Percentiles rank a stretch among this genome's conserved stretches.
Evolutionary conservation across 2,888 invertebrate species (phyloP).

Genomic region (Erebia aethiops): DNA sequence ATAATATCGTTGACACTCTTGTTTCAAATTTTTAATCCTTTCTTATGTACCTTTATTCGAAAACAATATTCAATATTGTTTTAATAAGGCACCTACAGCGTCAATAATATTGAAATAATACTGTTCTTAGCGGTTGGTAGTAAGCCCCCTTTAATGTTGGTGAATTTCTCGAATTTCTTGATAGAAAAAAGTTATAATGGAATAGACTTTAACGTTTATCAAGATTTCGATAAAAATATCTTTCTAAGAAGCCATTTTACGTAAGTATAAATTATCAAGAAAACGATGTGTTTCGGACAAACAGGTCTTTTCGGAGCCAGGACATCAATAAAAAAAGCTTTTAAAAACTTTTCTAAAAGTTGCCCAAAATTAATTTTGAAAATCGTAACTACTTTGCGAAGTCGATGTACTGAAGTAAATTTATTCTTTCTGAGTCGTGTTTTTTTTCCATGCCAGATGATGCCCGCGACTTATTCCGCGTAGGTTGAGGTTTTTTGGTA

Average conservation of each 20-base stretch:
- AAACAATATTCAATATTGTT: no score
- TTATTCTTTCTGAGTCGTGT: background rate
- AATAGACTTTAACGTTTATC: background rate
- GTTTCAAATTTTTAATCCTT: no score
- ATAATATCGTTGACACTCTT: no score
- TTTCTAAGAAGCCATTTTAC: background rate
- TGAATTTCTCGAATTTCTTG: no score
- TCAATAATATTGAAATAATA: no score
- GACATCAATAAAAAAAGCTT: slow-evolving; percentile 28
- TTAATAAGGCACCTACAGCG: no score
- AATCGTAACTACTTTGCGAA: background rate
- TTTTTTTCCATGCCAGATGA: background rate
- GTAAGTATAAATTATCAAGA: background rate
- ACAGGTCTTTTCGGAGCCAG: background rate
- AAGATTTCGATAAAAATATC: background rate
- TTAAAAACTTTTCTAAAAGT: background rate
- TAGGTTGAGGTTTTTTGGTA: no score
- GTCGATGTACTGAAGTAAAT: background rate
- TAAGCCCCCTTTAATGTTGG: no score
- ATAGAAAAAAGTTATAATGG: slow-evolving; percentile 4
- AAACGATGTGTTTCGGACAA: background rate
- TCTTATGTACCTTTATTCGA: no score
- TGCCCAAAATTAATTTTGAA: background rate
- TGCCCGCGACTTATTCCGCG: no score
- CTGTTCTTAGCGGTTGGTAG: no score